A percentile compares a stretch with the other conserved stretches of the same genome.
Conservation (phyloP, 2,797 vertebrate genomes). For the Rhabdomys pumilio region DNA sequence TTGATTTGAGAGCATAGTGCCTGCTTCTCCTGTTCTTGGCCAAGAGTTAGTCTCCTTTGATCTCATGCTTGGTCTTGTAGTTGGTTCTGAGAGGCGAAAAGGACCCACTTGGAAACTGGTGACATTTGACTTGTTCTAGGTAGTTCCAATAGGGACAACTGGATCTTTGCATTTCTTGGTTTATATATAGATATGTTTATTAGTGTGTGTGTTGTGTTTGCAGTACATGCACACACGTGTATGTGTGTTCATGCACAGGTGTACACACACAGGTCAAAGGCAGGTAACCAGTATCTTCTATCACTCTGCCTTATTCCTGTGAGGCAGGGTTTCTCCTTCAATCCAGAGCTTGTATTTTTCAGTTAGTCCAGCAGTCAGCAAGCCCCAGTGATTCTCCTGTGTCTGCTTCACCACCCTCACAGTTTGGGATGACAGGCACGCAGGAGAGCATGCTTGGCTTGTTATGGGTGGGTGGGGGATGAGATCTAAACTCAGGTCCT, state of each 20-base stretch:
- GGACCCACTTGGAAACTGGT: not conserved
- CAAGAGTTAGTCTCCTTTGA: not conserved
- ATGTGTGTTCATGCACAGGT: not conserved
- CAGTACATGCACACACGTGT: not conserved
- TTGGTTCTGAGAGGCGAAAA: not conserved
- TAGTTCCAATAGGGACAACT: not conserved
- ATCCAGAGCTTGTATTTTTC: not conserved
- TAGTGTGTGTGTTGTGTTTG: not conserved
- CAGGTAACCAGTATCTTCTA: not conserved
- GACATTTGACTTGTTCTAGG: not conserved
- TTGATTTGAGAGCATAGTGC: not conserved
- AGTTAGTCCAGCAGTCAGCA: not conserved
- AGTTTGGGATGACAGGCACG: not conserved
- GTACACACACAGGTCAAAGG: not conserved
- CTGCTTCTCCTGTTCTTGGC: not conserved
- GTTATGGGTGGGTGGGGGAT: not conserved
- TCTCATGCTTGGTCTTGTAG: not conserved
- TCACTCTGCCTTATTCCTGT: not conserved
- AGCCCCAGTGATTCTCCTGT: not conserved
- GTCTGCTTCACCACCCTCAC: not conserved
- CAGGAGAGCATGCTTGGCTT: not conserved
- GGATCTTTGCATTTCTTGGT: not conserved
- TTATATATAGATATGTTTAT: not conserved
- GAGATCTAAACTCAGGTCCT: not conserved
- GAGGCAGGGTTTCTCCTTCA: not conserved